A percentile compares a stretch with the other conserved stretches of the same genome.
Conservation (phyloP, 2,113 vertebrate species). For the Scalopus aquaticus region DNA sequence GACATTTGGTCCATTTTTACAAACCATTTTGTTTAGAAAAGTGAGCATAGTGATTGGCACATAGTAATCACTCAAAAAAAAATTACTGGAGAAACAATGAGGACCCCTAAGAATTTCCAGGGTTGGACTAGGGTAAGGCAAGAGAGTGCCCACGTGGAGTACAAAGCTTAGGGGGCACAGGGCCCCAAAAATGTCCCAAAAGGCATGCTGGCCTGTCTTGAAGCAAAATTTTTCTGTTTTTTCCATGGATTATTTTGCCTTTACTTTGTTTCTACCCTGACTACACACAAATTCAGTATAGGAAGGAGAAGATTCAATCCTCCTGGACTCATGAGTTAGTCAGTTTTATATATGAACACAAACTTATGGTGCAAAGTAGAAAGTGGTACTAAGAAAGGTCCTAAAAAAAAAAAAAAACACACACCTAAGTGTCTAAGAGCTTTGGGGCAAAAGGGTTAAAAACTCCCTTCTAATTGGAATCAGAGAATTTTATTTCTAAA, state of each 20-base stretch:
- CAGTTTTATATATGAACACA: background rate
- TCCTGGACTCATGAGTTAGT: background rate
- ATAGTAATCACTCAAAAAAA: background rate
- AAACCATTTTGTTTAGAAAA: slow-evolving; percentile 16
- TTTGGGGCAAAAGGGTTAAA: background rate
- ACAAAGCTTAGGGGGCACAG: background rate
- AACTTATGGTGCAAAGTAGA: background rate
- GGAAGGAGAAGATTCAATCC: background rate
- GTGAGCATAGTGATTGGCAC: background rate
- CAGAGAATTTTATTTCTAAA: slow-evolving; percentile 18
- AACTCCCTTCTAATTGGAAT: background rate
- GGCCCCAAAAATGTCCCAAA: background rate
- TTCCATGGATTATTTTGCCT: background rate
- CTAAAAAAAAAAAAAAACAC: slow-evolving; percentile 49
- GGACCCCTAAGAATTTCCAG: background rate
- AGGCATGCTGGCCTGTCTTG: background rate
- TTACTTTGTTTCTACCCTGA: background rate
- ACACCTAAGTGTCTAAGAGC: background rate
- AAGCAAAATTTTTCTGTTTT: background rate
- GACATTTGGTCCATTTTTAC: slow-evolving; percentile 8
- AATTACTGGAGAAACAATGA: background rate
- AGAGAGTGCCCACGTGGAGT: background rate
- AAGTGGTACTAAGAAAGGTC: background rate
- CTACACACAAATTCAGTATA: background rate
- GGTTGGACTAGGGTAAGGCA: background rate